Conservation (phyloP, 2,113 vertebrate species). For the Corythornis madagascariensis region DNA sequence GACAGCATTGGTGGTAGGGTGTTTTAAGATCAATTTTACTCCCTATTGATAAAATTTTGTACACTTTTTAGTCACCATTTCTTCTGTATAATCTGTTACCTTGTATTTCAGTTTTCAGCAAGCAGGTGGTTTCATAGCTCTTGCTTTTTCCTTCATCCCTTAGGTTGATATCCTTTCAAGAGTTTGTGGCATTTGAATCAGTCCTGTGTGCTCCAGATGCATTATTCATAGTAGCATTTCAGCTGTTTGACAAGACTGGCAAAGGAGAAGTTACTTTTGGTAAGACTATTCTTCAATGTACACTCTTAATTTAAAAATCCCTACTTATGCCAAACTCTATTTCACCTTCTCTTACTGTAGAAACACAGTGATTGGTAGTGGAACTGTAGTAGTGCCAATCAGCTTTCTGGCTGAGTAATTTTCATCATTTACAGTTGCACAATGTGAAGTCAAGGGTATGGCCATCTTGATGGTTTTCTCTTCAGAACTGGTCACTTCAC, state of each 20-base stretch:
- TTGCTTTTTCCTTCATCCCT: constrained; percentile 43
- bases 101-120: constrained; percentile 17
- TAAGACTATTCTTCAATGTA: constrained; percentile 67
- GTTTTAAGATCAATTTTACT: constrained; percentile 7
- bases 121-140: constrained; percentile 2
- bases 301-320: not conserved
- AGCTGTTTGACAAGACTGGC: constrained; percentile 89
- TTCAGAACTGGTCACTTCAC: not conserved
- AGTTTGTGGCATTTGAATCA: constrained; percentile 89
- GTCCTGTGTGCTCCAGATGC: constrained; percentile 88
- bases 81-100: not conserved
- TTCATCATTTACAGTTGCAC: not conserved
- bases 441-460: not conserved
- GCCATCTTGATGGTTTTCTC: not conserved
- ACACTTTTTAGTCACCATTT: not conserved
- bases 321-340: not conserved
- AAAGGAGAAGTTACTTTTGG: constrained; percentile 87
- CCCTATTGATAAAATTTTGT: not conserved
- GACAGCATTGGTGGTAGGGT: not conserved
- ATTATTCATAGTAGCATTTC: constrained; percentile 88
- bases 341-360: not conserved
- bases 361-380: not conserved
- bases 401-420: not conserved
- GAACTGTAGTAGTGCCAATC: not conserved
- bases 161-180: constrained; percentile 90